These are phyloP conservation scores for Macropodus opercularis DNA, from an alignment of 2,797 vertebrate genomes.

Conservation along the genomic window DNA sequence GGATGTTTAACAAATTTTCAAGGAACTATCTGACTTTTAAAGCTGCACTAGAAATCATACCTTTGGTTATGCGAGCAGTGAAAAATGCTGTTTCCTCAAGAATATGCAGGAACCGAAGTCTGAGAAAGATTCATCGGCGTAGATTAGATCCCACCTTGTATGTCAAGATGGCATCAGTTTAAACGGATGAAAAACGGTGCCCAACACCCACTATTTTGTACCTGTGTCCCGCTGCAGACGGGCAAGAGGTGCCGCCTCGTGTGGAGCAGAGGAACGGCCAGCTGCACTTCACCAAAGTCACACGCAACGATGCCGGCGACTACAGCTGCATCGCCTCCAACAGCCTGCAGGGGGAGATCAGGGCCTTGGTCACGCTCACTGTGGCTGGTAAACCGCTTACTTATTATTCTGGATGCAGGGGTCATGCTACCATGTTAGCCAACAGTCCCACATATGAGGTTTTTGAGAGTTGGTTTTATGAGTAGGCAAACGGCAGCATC, in stretches of 20 bases:
- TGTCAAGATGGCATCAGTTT: constrained; percentile 9
- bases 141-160: constrained; percentile 19
- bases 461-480: constrained; percentile 43
- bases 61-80: constrained; percentile 14
- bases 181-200: constrained; percentile 20
- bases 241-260: constrained; percentile 85
- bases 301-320: constrained; percentile 89
- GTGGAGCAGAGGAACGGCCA: constrained; percentile 86
- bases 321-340: constrained; percentile 96
- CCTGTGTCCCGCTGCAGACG: constrained; percentile 79
- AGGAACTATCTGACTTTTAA: neutral
- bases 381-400: constrained; percentile 87
- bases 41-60: neutral
- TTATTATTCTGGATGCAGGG: neutral
- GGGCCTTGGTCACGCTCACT: constrained; percentile 87
- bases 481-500: constrained; percentile 32
- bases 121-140: constrained; percentile 22
- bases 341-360: constrained; percentile 92
- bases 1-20: constrained; percentile 2
- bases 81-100: constrained; percentile 14
- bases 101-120: constrained; percentile 11
- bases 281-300: constrained; percentile 90
- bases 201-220: neutral
- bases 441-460: constrained; percentile 15
- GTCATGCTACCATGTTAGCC: constrained; percentile 7